Conservation (phyloP, 2,888 invertebrate genomes). For the Galeruca laticollis region DNA sequence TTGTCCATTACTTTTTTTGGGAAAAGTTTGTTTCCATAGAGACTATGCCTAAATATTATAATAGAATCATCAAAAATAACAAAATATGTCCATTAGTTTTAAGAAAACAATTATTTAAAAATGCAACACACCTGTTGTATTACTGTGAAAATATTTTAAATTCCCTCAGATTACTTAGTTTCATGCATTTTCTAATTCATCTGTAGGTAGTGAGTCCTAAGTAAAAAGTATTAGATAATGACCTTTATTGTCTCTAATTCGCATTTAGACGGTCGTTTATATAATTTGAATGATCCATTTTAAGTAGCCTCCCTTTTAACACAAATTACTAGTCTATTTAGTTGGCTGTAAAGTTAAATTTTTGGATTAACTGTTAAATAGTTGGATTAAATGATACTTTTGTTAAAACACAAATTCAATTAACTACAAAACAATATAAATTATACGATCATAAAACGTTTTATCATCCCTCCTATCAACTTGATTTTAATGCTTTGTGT, state of each 20-base stretch:
- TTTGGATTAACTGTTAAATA: conserved; percentile 23
- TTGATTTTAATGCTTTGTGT: conserved; percentile 19
- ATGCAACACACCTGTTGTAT: no score
- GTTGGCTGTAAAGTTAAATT: conserved; percentile 22
- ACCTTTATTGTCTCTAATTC: not conserved
- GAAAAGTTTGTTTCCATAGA: no score
- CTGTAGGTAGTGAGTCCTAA: not conserved
- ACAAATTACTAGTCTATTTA: conserved; percentile 29
- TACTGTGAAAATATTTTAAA: no score
- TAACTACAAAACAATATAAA: conserved; percentile 27
- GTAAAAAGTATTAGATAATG: not conserved
- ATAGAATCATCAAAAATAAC: no score
- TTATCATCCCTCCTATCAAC: conserved; percentile 27
- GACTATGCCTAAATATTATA: no score
- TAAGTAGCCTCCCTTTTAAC: conserved; percentile 23
- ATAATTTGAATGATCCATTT: conserved; percentile 17
- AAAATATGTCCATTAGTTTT: no score
- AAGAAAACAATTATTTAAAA: no score
- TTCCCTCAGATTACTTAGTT: no score
- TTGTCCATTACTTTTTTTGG: no score
- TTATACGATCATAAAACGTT: conserved; percentile 26
- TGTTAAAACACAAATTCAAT: conserved; percentile 21
- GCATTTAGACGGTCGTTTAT: conserved; percentile 19
- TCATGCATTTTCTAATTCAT: no score
- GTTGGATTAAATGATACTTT: conserved; percentile 22